Base-by-base conservation (phyloP, 2,888 invertebrate genomes). In the Drosophila neonasuta region DNA sequence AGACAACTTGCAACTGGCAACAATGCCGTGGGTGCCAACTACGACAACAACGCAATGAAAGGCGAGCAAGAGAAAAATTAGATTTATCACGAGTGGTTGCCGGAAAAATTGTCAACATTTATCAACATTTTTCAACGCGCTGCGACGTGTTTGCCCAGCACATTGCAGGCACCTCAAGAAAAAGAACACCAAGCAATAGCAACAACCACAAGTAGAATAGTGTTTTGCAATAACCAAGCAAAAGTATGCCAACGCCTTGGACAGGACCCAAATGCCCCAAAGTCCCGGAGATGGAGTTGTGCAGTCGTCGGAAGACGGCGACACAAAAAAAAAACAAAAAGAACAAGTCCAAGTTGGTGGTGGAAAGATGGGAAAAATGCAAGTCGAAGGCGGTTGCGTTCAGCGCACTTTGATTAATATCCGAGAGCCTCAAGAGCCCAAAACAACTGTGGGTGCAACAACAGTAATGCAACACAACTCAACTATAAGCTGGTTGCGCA, bases 41-140 rank as follows among this genome's bases (percentile, higher is more conserved):
- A 69, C 58, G 63, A 59, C 54, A 79, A 41, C 39, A 46, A 71
- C 66, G 73, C 74, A 73, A 63, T 59, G 66, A 52, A 54, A 74
- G 65, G 74, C 67, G 70, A 72, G 77, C 63, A 66, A 75, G 68
- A 85, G 83, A 87, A 80, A 84, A 86, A 88, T 87, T 87, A 86
- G 88, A 89, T 89, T 88, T 88, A 89, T 89, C 86, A 85, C 77
- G 85, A 85, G 79, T 86, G 86, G 83, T 87, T 88, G 89, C 84
- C 88, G 86, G 86, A 77, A 84, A 88, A 89, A 89, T 89, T 88
- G 88, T 88, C 85, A 84, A 88, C 86, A 88, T 89, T 89, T 89
- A 87, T 89, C 89, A 89, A 88, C 79, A 88, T 86, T 87, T 88
- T 86, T 87, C 85, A 86, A 67, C 78, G 73, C 80, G 76, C 69